phyloP scores from a whole-genome alignment of 2,797 vertebrate species.

The Pantherophis alleghaniensis region DNA sequence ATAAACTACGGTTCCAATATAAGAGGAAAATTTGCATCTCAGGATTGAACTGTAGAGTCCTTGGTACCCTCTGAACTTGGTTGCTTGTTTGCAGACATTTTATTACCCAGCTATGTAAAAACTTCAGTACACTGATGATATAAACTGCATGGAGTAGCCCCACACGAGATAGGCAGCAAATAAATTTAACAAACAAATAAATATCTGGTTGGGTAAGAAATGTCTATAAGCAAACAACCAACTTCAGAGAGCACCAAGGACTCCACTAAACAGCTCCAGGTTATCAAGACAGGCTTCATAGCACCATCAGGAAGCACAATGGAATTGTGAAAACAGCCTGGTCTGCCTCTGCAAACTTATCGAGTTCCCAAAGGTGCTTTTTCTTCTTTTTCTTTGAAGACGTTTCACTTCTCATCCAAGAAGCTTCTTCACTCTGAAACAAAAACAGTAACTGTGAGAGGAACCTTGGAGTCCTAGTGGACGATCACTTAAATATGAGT shows the following conservation, averaged over 20 bases:
- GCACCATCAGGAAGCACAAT: neutral
- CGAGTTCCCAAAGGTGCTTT: neutral
- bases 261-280: neutral
- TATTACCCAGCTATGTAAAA: neutral
- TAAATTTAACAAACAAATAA: neutral
- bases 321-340: neutral
- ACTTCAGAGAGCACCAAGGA: neutral
- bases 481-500: too few relatives aligned
- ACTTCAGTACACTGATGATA: neutral
- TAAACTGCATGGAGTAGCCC: neutral
- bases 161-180: neutral
- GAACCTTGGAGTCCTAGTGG: too few relatives aligned
- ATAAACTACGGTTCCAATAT: neutral
- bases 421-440: too few relatives aligned
- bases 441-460: too few relatives aligned
- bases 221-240: neutral
- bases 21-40: neutral
- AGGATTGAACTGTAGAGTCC: neutral
- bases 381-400: too few relatives aligned
- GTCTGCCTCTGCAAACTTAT: neutral
- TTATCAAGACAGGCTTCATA: neutral
- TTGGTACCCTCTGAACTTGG: neutral
- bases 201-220: neutral
- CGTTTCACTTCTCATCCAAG: too few relatives aligned
- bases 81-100: neutral